Percentiles rank a stretch among this genome's conserved stretches.
Conservation (phyloP, 2,113 vertebrate species). For the Baryphthengus martii region DNA sequence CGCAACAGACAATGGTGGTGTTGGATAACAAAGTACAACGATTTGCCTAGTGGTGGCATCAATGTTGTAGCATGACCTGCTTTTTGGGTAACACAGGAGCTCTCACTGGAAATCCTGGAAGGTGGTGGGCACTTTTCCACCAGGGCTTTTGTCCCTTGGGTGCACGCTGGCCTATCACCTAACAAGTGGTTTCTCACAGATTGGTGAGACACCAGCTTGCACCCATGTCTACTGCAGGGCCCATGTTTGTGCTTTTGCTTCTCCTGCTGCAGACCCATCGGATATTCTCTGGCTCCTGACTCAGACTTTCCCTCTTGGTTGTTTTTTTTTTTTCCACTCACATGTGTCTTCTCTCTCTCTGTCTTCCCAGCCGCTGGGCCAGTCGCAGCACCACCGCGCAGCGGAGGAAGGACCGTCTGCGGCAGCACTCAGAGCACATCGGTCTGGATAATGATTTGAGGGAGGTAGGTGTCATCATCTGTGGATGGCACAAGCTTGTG, state of each 20-base stretch:
- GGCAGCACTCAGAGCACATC: slow-evolving; percentile 80
- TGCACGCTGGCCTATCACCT: background rate
- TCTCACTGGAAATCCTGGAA: background rate
- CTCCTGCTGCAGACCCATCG: fast-evolving
- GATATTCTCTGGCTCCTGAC: background rate
- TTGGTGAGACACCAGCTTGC: background rate
- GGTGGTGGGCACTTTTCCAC: background rate
- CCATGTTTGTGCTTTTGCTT: background rate
- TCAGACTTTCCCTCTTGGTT: background rate
- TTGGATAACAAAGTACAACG: background rate
- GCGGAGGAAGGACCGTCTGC: slow-evolving; percentile 82
- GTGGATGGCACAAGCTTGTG: background rate
- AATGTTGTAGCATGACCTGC: background rate
- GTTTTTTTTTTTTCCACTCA: background rate
- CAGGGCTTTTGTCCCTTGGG: background rate
- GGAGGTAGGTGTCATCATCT: slow-evolving; percentile 78
- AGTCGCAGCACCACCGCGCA: slow-evolving; percentile 82
- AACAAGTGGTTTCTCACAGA: fast-evolving
- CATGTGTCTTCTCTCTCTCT: background rate
- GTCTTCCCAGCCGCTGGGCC: slow-evolving; percentile 81
- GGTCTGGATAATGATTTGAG: slow-evolving; percentile 84
- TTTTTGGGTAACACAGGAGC: background rate
- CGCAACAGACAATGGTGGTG: background rate
- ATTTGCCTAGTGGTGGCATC: background rate
- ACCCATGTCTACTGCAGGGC: fast-evolving